Base-by-base conservation (phyloP, 2,888 invertebrate genomes). In the Muschampia plurimacula region DNA sequence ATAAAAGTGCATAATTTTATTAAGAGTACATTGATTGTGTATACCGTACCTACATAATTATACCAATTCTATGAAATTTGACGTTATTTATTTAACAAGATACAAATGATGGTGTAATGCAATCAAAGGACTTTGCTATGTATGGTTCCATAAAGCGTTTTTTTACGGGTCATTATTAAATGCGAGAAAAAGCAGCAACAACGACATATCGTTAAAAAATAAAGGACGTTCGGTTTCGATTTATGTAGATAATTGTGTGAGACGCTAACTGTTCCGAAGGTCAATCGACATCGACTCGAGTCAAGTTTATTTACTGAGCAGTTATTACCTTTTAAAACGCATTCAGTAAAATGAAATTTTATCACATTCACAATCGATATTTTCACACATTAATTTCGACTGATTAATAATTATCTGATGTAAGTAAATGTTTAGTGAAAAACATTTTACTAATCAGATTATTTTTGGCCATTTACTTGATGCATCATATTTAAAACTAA, bases 241-340 rank as follows among this genome's bases (percentile, higher is more conserved):
- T 69, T 69, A 57, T 57, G 64, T 15, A 65, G 55, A 65, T 59
- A 65, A 57, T 63, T 65, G 64, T 65, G 57, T 57, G 70, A 65
- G 64, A 57, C 44, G 57, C 49, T 60, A 60, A 46, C 68, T 68
- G 68, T 71, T 46, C 10, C 66, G 71, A 71, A 71, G 71, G 71
- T 71, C 71, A 66, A 28, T 39, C 39, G 71, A 66, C 60, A 39
- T 66, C 52, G 71, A 36, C 49, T 59, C 66, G 10, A 60, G 39
- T 60, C 28, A 41, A 59, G 65, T 65, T 59, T 65, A 65, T 70
- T 65, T 70, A 65, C 57, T 65, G 28, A 55, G 28, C 28, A 32
- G 22, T 46, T 22, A 60, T 22, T 66, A 22, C 46, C 10, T 66
- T 44, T 60, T 59, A 60, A 15, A 62, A 62, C 3, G 6, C 22